Evolutionary conservation across 2,113 vertebrate species (phyloP).

Genomic region (Cepphus grylle): DNA sequence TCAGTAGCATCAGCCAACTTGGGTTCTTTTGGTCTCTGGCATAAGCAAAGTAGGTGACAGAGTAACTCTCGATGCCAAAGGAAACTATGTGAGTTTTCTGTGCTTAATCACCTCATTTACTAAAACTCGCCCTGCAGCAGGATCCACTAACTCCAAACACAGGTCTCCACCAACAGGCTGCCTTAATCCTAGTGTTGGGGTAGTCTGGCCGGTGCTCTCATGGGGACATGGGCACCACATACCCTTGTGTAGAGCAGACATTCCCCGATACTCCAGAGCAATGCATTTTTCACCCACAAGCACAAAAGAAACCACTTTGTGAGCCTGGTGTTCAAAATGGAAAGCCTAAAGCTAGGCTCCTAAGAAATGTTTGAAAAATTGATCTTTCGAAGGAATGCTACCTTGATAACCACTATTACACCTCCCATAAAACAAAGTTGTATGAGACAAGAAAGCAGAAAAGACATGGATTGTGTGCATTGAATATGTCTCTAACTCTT

Average conservation of each 20-base stretch:
- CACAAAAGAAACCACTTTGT: not conserved
- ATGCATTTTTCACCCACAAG: not conserved
- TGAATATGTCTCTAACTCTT: not conserved
- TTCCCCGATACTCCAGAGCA: not conserved
- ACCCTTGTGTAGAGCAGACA: not conserved
- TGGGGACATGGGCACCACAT: not conserved
- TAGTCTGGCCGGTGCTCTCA: not conserved
- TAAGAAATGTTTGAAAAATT: not conserved
- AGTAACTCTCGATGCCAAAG: not conserved
- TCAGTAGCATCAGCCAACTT: not conserved
- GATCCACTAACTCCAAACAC: not conserved
- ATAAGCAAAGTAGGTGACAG: not conserved
- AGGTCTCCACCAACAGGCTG: not conserved
- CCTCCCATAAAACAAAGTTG: not conserved
- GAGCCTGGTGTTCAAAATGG: not conserved
- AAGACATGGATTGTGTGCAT: not conserved
- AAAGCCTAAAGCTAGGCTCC: not conserved
- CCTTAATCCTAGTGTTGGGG: not conserved
- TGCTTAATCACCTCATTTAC: not conserved
- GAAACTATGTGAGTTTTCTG: not conserved
- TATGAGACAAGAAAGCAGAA: not conserved
- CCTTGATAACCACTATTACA: not conserved
- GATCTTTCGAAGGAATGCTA: not conserved
- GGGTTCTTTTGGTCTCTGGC: accelerated
- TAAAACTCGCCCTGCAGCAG: not conserved